These are phyloP conservation scores for Chelonoidis abingdonii DNA, from an alignment of 2,113 vertebrate species.

Conservation along the genomic window DNA sequence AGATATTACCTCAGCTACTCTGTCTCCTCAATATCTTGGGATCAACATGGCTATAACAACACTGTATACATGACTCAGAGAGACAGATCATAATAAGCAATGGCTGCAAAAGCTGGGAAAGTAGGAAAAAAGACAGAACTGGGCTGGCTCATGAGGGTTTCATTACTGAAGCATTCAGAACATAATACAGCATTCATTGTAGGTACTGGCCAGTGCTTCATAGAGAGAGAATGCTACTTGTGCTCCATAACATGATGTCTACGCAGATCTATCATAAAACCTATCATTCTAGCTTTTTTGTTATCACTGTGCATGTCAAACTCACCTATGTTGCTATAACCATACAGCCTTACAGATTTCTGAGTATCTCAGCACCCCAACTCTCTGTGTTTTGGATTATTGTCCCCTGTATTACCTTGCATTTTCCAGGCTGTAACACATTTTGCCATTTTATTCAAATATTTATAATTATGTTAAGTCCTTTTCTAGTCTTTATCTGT, in stretches of 20 bases:
- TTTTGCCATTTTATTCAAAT: background rate
- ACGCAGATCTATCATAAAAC: background rate
- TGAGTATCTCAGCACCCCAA: background rate
- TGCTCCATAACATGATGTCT: background rate
- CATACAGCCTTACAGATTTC: background rate
- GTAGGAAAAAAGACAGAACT: background rate
- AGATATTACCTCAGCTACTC: too few species aligned
- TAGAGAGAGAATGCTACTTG: background rate
- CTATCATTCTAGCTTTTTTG: background rate
- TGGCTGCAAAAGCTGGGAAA: too few species aligned
- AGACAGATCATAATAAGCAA: too few species aligned
- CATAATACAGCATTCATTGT: background rate
- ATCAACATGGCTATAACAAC: too few species aligned
- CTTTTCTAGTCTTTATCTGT: background rate
- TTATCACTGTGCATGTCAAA: background rate
- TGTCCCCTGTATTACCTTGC: background rate
- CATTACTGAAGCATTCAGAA: background rate
- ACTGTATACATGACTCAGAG: too few species aligned
- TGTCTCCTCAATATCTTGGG: too few species aligned
- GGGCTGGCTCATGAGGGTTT: background rate
- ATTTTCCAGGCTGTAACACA: background rate
- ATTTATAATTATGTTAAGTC: background rate
- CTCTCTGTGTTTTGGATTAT: background rate
- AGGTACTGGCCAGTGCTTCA: background rate
- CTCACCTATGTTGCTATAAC: background rate